Percentiles rank a stretch among this genome's conserved stretches.
Conservation (phyloP, 2,113 vertebrate species). For the Syrrhaptes paradoxus region DNA sequence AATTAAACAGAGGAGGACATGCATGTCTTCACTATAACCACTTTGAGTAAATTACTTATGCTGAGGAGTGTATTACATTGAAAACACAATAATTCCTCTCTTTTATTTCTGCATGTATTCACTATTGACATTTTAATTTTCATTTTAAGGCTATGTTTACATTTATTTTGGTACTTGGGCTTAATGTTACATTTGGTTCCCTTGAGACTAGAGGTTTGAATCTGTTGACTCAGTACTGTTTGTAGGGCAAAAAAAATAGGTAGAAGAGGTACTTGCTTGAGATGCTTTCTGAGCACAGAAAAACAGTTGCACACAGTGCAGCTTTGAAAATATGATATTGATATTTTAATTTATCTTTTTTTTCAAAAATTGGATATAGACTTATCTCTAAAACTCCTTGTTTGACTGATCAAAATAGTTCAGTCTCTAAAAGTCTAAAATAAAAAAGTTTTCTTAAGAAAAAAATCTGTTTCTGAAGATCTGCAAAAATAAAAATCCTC, state of each 20-base stretch:
- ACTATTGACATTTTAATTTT: neutral
- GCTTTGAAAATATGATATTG: neutral
- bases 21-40: neutral
- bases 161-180: neutral
- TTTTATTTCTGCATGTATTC: neutral
- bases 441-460: neutral
- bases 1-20: neutral
- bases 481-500: neutral
- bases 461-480: neutral
- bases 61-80: neutral
- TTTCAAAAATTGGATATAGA: neutral
- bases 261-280: neutral
- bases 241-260: neutral
- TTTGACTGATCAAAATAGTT: neutral
- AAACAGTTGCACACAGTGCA: neutral
- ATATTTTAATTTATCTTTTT: neutral
- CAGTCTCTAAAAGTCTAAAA: neutral
- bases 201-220: neutral
- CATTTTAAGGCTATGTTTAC: neutral
- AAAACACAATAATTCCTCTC: neutral
- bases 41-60: neutral
- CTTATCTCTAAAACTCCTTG: neutral
- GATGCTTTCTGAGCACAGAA: neutral
- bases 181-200: neutral
- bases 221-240: neutral